A percentile compares a stretch with the other conserved stretches of the same genome.
These are phyloP conservation scores for Dolichallabes microphthalmus DNA, from an alignment of 2,113 vertebrate genomes.

Conservation along the genomic window DNA sequence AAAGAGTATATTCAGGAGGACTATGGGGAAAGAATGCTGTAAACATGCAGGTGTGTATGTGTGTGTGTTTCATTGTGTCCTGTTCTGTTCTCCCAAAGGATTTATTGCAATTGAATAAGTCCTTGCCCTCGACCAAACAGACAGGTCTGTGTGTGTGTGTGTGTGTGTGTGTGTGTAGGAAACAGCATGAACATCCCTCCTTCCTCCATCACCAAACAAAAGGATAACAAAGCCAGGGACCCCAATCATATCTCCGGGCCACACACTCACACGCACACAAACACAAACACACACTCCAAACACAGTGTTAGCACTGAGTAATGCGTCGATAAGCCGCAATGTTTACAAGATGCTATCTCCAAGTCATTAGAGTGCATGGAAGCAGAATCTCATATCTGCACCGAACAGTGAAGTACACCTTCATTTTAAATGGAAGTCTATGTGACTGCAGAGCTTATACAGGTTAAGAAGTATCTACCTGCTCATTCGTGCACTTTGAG, in stretches of 20 bases:
- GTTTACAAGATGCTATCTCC: neutral
- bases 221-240: conserved; percentile 18
- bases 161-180: conserved; percentile 24
- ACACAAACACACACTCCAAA: neutral
- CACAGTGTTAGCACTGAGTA: neutral
- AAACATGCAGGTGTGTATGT: neutral
- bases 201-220: conserved; percentile 38
- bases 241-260: neutral
- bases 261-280: neutral
- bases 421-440: neutral
- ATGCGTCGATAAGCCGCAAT: neutral
- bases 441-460: too few species aligned
- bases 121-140: conserved; percentile 38
- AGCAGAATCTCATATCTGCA: neutral
- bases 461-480: neutral
- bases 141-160: conserved; percentile 32
- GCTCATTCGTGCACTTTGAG: neutral
- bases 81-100: conserved; percentile 26
- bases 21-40: neutral
- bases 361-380: neutral
- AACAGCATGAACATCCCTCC: conserved; percentile 10
- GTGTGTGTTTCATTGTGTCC: conserved; percentile 2
- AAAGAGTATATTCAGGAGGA: neutral
- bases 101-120: conserved; percentile 36
- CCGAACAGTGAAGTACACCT: neutral